phyloP scores from a whole-genome alignment of 2,888 invertebrate species.

The Cephalotes varians region DNA sequence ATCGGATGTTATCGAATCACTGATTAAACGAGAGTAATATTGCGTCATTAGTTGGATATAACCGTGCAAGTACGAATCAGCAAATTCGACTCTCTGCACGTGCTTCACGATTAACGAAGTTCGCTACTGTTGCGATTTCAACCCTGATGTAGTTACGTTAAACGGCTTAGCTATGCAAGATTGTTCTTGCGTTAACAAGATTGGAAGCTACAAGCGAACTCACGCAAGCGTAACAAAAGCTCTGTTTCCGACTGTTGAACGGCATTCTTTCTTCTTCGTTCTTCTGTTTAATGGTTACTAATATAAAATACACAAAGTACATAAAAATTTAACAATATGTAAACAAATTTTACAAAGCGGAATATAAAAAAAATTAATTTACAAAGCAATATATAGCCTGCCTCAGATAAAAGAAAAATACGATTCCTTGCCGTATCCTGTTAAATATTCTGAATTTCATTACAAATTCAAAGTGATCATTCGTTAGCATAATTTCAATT shows the following conservation, averaged over 20 bases:
- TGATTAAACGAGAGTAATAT: neutral
- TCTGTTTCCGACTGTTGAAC: neutral
- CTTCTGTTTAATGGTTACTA: neutral
- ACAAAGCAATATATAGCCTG: neutral
- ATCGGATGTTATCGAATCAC: neutral
- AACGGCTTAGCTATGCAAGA: conserved; percentile 25
- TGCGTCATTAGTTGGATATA: neutral
- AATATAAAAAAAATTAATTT: conserved; percentile 4
- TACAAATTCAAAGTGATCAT: neutral
- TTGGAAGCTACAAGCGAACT: conserved; percentile 18
- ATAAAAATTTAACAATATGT: neutral
- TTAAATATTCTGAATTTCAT: neutral
- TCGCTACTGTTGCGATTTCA: conserved; percentile 27
- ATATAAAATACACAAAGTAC: neutral
- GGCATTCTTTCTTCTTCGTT: neutral
- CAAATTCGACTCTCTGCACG: neutral
- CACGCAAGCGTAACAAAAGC: conserved; percentile 2
- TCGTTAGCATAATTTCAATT: neutral
- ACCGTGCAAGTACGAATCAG: neutral
- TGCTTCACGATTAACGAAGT: conserved; percentile 19
- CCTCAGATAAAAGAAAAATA: neutral
- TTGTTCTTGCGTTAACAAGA: conserved; percentile 44
- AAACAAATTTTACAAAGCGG: neutral
- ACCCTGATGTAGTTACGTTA: conserved; percentile 22
- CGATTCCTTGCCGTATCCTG: neutral